Base-by-base conservation (phyloP, 2,888 invertebrate species). In the Hipparchia semele region DNA sequence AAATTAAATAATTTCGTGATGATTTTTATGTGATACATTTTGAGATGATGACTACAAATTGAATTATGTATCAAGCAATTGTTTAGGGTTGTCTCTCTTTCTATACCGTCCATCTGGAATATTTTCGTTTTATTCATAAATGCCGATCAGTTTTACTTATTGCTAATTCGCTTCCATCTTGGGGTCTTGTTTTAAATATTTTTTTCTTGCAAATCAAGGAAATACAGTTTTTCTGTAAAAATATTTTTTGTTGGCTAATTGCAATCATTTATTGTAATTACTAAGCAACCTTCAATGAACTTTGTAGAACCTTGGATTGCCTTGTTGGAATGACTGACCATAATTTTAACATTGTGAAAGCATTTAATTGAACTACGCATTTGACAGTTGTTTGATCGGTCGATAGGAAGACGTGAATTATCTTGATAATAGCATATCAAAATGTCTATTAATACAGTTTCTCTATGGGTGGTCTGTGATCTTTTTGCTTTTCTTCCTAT, bases 171-270 rank as follows among this genome's bases (percentile, higher is more conserved):
- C 39, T 39, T 39, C 39, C 39, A 56, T 56, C 39, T 4, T 2
- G 2, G 13, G 59, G 59, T 59, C 23, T 4, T n/a, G n/a, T n/a
- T 33, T 59, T 13, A 13, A 23, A 58, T 58, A 1, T 2, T 49
- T 64, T 64, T 51, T 23, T 49, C 23, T 64, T 8, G 0, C 3
- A 64, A 64, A 64, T 64, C 23, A 64, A 64, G 64, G 64, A 64
- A 64, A 51, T 6, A 23, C 9, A 49, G 46, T 23, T 49, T 64
- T 64, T 51, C 64, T 23, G 23, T 4, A 46, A 46, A 23, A 64
- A 23, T 1, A 64, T 23, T 13, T 49, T 23, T 23, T 51, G 10
- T 13, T 60, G 12, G 23, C 23, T 64, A 64, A 51, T 64, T 51
- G 64, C 64, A 23, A n/a, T 23, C 7, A 49, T 49, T 64, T 64